Evolutionary conservation across 2,797 vertebrate species (phyloP).

Genomic region (Leptoclinus maculatus): DNA sequence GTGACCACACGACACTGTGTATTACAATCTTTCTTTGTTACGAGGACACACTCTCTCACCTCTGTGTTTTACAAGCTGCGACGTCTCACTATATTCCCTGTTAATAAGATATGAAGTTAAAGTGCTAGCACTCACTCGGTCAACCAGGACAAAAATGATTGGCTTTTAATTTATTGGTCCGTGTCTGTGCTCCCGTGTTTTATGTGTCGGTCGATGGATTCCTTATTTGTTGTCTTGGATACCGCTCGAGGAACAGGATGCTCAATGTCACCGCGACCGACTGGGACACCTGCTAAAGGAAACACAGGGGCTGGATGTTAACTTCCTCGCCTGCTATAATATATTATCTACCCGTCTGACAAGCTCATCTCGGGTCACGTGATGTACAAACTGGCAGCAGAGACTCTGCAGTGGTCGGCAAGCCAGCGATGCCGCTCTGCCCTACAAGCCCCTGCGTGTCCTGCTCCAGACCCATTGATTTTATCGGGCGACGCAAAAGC

Average conservation of each 20-base stretch:
- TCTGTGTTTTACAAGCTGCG: slow-evolving; percentile 65
- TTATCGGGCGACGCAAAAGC: slow-evolving; percentile 72
- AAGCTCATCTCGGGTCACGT: slow-evolving; percentile 11
- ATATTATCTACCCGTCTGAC: slow-evolving; percentile 4
- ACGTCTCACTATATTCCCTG: slow-evolving; percentile 49
- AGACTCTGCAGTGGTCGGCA: slow-evolving; percentile 1
- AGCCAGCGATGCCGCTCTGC: slow-evolving; percentile 33
- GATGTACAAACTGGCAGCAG: slow-evolving; percentile 11
- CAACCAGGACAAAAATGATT: slow-evolving; percentile 70
- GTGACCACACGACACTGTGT: not conserved
- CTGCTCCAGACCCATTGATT: slow-evolving; percentile 81
- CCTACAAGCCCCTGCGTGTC: slow-evolving; percentile 55
- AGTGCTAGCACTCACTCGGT: slow-evolving; percentile 47
- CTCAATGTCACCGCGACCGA: slow-evolving; percentile 31
- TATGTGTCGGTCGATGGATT: slow-evolving; percentile 50
- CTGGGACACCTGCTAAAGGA: slow-evolving; percentile 8
- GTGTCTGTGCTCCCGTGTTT: slow-evolving; percentile 39
- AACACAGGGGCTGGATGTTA: slow-evolving; percentile 14
- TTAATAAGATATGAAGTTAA: slow-evolving; percentile 69
- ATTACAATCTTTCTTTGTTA: slow-evolving; percentile 43
- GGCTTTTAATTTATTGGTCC: slow-evolving; percentile 69
- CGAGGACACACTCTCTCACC: slow-evolving; percentile 51
- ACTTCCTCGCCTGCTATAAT: slow-evolving; percentile 7
- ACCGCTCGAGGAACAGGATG: slow-evolving; percentile 18
- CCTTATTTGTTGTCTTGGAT: slow-evolving; percentile 56